Base-by-base conservation (phyloP, 2,888 invertebrate genomes). In the Drosophila percnosoma region DNA sequence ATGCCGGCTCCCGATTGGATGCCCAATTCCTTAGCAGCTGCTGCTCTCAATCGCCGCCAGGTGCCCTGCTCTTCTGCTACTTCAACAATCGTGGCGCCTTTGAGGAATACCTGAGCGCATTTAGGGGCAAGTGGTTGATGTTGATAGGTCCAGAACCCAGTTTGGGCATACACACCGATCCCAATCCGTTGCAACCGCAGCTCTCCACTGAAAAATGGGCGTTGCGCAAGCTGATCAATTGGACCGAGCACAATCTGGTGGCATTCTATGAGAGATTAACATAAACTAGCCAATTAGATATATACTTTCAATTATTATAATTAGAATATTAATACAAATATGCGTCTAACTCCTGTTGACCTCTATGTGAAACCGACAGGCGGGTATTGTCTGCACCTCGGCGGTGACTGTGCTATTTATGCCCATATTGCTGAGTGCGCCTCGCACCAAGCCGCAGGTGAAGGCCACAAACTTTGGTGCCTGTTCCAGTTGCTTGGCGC, bases 361-460 rank as follows among this genome's bases (percentile, higher is more conserved):
- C 94, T 97, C 96, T 90, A 98, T 97, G 91, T 98, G 97, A 93
- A 98, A 98, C 94, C 97, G 97, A 93, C 98, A 98, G 7, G 96
- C 96, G 31, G 99, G 99, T 95, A 99, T 96, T 55, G 96, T 95
- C 88, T 97, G 96, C 18, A 99, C 97, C 94, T 99, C 99, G 6
- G 99, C 99, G 21, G 98, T 99, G 1, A 99, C 99, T 62, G 98
- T 96, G 92, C 98, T 97, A 89, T 96, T 96, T 75, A 99, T 97
- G 69, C 98, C 98, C 73, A 99, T 95, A 94, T 99, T 99, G 24
- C 98, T 97, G 74, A 99, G 94, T 55, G 98, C 98, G 40, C 99
- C 99, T 91, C 99, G 94, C 62, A 99, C 96, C 79, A 99, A 94
- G 6, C 99, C 99, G 94, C 99, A 99, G 0, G 99, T 98, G 91